Evolutionary conservation across 2,888 invertebrate genomes (phyloP).

Genomic region (Nephrocerus scutellatus): DNA sequence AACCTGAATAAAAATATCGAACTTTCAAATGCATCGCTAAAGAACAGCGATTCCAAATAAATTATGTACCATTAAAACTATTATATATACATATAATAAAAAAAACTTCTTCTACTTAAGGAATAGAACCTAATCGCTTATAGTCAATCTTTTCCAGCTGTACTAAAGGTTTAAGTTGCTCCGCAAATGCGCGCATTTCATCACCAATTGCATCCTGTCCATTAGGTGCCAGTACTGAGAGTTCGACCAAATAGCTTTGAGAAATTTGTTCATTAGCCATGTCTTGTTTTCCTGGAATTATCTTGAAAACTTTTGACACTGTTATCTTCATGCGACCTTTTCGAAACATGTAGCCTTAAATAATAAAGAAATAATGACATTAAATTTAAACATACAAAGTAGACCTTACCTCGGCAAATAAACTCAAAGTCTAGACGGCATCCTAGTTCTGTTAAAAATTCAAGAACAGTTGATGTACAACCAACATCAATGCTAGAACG

Average conservation of each 20-base stretch:
- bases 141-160: slow-evolving; percentile 91
- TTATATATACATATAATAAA: no score
- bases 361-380: not conserved
- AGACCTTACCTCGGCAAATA: slow-evolving; percentile 72
- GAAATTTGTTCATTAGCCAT: slow-evolving; percentile 73
- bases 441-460: slow-evolving; percentile 87
- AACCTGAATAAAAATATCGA: no score
- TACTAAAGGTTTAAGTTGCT: slow-evolving; percentile 86
- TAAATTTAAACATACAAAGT: not conserved
- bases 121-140: slow-evolving; percentile 55
- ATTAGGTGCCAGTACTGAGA: slow-evolving; percentile 75
- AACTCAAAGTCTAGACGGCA: slow-evolving; percentile 90
- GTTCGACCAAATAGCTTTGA: slow-evolving; percentile 86
- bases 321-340: slow-evolving; percentile 97
- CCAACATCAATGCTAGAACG: slow-evolving; percentile 89
- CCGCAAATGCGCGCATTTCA: slow-evolving; percentile 91
- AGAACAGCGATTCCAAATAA: no score
- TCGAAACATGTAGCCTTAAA: slow-evolving; percentile 73
- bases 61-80: no score
- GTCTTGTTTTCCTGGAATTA: slow-evolving; percentile 65
- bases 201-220: slow-evolving; percentile 93
- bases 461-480: slow-evolving; percentile 80
- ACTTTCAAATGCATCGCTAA: no score
- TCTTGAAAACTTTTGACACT: slow-evolving; percentile 88
- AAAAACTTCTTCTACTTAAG: slow-evolving; percentile 21